Conservation (phyloP, 2,113 vertebrate species). For the Amia ocellicauda region DNA sequence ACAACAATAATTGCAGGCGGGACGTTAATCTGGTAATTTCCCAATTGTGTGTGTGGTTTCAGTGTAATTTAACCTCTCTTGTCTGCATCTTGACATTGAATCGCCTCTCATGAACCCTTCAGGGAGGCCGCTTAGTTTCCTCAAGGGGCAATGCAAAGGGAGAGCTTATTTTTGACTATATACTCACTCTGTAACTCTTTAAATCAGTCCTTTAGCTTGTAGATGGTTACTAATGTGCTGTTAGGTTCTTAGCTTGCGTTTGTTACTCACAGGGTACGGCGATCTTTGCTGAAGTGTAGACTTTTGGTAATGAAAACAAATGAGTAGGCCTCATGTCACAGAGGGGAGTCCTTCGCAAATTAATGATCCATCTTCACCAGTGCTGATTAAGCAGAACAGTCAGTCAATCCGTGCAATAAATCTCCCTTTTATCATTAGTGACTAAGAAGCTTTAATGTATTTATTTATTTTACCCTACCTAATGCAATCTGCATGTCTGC, state of each 20-base stretch:
- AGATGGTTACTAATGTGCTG: neutral
- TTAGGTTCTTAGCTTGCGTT: neutral
- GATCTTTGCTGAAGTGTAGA: neutral
- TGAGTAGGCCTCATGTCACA: neutral
- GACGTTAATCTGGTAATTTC: too few relatives aligned
- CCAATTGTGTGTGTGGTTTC: too few relatives aligned
- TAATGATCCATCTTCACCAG: neutral
- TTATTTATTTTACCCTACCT: neutral
- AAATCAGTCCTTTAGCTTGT: too few relatives aligned
- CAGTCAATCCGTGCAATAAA: neutral
- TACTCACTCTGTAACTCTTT: too few relatives aligned
- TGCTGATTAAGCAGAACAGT: neutral
- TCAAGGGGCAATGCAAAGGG: too few relatives aligned
- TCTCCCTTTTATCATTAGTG: neutral
- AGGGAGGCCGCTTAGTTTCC: too few relatives aligned
- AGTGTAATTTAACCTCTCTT: too few relatives aligned
- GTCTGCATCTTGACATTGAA: too few relatives aligned
- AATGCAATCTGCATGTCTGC: neutral
- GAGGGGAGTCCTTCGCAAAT: neutral
- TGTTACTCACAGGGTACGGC: neutral
- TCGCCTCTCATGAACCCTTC: too few relatives aligned
- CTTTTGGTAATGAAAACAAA: conserved; percentile 1
- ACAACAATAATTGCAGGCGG: too few relatives aligned
- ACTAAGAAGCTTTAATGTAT: neutral
- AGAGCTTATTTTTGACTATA: too few relatives aligned